Evolutionary conservation across 2,888 invertebrate genomes (phyloP).

Genomic region (Geotrupes spiniger): DNA sequence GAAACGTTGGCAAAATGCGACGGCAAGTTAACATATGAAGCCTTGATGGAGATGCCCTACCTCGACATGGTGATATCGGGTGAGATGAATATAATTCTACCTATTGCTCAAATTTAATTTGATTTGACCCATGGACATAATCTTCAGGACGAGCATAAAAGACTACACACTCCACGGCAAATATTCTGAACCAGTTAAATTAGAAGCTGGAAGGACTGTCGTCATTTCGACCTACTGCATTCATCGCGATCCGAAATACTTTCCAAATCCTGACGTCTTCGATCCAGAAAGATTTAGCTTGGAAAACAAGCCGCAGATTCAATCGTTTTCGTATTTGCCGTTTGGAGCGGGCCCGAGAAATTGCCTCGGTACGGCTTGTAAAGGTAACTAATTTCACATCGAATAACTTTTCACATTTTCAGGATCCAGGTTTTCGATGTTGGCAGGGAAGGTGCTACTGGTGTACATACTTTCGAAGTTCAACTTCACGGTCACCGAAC

Average conservation of each 20-base stretch:
- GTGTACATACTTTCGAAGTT: constrained; percentile 35
- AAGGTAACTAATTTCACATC: no score
- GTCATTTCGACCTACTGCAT: constrained; percentile 52
- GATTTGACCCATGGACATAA: constrained; percentile 39
- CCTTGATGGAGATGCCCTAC: constrained; percentile 54
- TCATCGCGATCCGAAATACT: constrained; percentile 56
- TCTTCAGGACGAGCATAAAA: constrained; percentile 53
- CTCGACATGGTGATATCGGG: constrained; percentile 60
- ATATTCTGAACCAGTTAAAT: constrained; percentile 25
- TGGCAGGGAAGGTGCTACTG: constrained; percentile 37
- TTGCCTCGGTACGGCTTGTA: constrained; percentile 42
- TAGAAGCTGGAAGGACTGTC: constrained; percentile 53
- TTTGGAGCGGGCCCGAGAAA: constrained; percentile 52
- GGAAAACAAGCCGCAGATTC: constrained; percentile 53
- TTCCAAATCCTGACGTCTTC: constrained; percentile 55
- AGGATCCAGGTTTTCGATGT: constrained; percentile 46
- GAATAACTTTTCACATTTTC: no score
- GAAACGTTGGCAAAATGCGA: constrained; percentile 33
- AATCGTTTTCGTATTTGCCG: constrained; percentile 53
- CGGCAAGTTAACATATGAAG: constrained; percentile 52
- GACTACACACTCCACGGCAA: constrained; percentile 51
- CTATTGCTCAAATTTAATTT: no score
- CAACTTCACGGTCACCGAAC: constrained; percentile 32
- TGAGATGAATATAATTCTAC: constrained; percentile 28
- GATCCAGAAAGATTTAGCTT: constrained; percentile 55